Percentiles rank a stretch among this genome's conserved stretches.
These are phyloP conservation scores for Rhadina sibilatrix DNA, from an alignment of 2,113 vertebrate genomes.

Conservation along the genomic window DNA sequence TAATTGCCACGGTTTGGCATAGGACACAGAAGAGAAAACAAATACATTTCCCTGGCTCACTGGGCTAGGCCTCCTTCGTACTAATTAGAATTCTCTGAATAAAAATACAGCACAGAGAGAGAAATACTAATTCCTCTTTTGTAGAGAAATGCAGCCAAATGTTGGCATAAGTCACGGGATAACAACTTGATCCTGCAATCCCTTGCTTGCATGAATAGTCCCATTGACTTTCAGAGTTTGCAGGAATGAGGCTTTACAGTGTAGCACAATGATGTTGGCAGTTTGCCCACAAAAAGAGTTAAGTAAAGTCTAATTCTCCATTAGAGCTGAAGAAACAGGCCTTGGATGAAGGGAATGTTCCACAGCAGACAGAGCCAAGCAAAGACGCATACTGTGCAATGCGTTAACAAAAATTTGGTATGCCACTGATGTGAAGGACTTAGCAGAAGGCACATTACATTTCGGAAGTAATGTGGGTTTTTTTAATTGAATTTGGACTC, in stretches of 20 bases:
- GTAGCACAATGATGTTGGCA: neutral
- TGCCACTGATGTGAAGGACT: neutral
- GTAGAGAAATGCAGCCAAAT: slow-evolving; percentile 37
- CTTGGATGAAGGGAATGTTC: slow-evolving; percentile 36
- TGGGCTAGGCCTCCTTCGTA: neutral
- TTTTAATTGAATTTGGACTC: neutral
- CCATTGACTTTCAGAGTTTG: slow-evolving; percentile 38
- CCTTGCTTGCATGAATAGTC: slow-evolving; percentile 32
- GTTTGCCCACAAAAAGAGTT: slow-evolving; percentile 7
- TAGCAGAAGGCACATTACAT: neutral
- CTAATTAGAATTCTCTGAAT: slow-evolving; percentile 45
- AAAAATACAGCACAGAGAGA: neutral
- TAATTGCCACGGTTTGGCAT: neutral
- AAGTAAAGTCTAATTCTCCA: slow-evolving; percentile 37
- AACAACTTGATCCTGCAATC: slow-evolving; percentile 58
- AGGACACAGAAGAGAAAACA: neutral
- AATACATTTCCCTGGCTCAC: slow-evolving; percentile 9
- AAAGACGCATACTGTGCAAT: neutral
- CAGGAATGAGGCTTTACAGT: neutral
- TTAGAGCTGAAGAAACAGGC: slow-evolving; percentile 19
- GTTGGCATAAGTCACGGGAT: slow-evolving; percentile 15
- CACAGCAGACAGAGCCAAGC: slow-evolving; percentile 22
- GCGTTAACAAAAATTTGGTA: slow-evolving; percentile 1
- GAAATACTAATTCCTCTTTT: slow-evolving; percentile 35
- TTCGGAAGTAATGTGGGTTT: neutral